A percentile compares a stretch with the other conserved stretches of the same genome.
phyloP scores from a whole-genome alignment of 2,888 invertebrate species.

The Agonopterix alstromeriana region DNA sequence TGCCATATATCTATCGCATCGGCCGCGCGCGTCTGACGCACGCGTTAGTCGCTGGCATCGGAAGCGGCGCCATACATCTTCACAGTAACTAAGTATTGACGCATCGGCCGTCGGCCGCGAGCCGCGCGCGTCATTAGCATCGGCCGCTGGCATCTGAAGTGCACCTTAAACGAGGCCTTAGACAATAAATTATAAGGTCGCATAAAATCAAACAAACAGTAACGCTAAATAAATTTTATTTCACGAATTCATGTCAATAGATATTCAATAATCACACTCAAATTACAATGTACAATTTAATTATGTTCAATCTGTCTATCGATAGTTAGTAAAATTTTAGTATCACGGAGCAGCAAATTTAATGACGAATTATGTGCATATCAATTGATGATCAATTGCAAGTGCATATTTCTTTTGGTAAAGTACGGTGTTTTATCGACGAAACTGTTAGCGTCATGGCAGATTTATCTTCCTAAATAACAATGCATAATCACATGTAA shows the following conservation, averaged over 20 bases:
- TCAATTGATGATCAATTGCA: constrained; percentile 10
- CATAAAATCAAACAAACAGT: constrained; percentile 35
- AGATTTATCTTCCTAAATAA: constrained; percentile 4
- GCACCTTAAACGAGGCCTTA: too few species aligned
- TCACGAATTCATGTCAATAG: constrained; percentile 50
- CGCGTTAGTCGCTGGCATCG: too few species aligned
- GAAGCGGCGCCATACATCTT: too few species aligned
- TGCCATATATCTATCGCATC: too few species aligned
- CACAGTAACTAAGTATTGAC: too few species aligned
- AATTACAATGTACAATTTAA: constrained; percentile 43
- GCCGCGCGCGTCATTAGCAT: too few species aligned
- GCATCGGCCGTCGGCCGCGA: too few species aligned
- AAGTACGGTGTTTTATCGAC: background rate
- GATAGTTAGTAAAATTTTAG: constrained; percentile 36
- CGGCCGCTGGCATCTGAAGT: too few species aligned
- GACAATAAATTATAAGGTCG: too few species aligned
- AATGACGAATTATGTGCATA: constrained; percentile 15
- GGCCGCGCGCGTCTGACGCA: too few species aligned
- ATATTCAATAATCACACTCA: constrained; percentile 48
- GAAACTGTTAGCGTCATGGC: constrained; percentile 15
- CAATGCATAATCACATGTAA: background rate
- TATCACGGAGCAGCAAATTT: constrained; percentile 45
- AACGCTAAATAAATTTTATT: constrained; percentile 66
- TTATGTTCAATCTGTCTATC: constrained; percentile 42
- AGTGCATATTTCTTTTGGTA: constrained; percentile 18